Evolutionary conservation across 1,140 invertebrate genomes (phyloP).

Genomic region (Tenebrio molitor): DNA sequence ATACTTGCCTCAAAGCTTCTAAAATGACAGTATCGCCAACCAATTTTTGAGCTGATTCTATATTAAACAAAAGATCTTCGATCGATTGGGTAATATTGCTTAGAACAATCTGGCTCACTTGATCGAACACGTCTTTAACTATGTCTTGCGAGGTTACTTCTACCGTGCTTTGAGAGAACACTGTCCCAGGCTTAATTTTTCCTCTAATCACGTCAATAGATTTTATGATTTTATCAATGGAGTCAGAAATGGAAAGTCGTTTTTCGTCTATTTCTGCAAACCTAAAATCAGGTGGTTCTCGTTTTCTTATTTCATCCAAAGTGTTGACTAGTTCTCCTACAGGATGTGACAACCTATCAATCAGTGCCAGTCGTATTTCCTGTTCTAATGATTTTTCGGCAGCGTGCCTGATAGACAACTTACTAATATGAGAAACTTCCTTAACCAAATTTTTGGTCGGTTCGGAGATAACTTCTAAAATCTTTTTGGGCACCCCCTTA

Average conservation of each 20-base stretch:
- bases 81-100: constrained; percentile 61
- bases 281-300: constrained; percentile 45
- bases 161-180: constrained; percentile 6
- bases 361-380: constrained; percentile 68
- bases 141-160: constrained; percentile 53
- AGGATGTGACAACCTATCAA: constrained; percentile 69
- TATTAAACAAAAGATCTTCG: constrained; percentile 61
- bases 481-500: constrained; percentile 56
- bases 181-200: constrained; percentile 12
- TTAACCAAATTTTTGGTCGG: constrained; percentile 60
- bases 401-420: constrained; percentile 63
- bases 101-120: constrained; percentile 62
- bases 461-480: constrained; percentile 67
- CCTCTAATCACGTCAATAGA: not conserved
- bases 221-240: not conserved
- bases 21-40: constrained; percentile 57
- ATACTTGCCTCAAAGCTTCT: constrained; percentile 61
- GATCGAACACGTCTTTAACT: constrained; percentile 64
- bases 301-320: constrained; percentile 65
- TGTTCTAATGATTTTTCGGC: constrained; percentile 67
- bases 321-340: constrained; percentile 69
- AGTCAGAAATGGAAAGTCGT: not conserved
- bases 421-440: constrained; percentile 65
- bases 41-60: constrained; percentile 60
- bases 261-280: constrained; percentile 1